phyloP scores from a whole-genome alignment of 2,888 invertebrate genomes.

The Nomada goodeniana region DNA sequence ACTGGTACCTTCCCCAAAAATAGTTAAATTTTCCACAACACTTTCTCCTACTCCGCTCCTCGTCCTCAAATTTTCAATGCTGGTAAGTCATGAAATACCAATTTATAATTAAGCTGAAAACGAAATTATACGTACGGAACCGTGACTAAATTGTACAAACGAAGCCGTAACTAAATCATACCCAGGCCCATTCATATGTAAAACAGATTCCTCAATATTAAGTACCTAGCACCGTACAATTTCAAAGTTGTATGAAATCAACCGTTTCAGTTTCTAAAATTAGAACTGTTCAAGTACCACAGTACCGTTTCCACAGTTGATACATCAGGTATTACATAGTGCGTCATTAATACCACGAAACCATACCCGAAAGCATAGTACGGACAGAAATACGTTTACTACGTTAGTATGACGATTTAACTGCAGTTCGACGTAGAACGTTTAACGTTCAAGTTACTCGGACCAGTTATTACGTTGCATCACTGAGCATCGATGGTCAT shows the following conservation, averaged over 20 bases:
- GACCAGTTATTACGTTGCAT: conserved; percentile 59
- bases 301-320: neutral
- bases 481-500: conserved; percentile 33
- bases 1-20: too few relatives aligned
- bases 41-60: too few relatives aligned
- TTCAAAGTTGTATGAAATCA: neutral
- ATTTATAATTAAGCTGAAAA: too few relatives aligned
- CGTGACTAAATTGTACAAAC: too few relatives aligned
- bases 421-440: conserved; percentile 35
- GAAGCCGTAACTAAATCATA: too few relatives aligned
- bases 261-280: neutral
- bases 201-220: too few relatives aligned
- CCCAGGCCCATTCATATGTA: too few relatives aligned
- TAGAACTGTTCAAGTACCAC: too few relatives aligned
- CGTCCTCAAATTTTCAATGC: too few relatives aligned
- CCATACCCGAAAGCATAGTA: neutral
- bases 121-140: too few relatives aligned
- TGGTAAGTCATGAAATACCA: too few relatives aligned
- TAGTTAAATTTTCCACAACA: too few relatives aligned
- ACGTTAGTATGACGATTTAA: conserved; percentile 17
- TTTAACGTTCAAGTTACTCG: conserved; percentile 60
- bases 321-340: neutral
- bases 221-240: neutral
- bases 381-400: conserved; percentile 8
- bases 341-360: conserved; percentile 10